A percentile compares a stretch with the other conserved stretches of the same genome.
phyloP scores from a whole-genome alignment of 2,797 vertebrate species.

The Arctocebus calabarensis region DNA sequence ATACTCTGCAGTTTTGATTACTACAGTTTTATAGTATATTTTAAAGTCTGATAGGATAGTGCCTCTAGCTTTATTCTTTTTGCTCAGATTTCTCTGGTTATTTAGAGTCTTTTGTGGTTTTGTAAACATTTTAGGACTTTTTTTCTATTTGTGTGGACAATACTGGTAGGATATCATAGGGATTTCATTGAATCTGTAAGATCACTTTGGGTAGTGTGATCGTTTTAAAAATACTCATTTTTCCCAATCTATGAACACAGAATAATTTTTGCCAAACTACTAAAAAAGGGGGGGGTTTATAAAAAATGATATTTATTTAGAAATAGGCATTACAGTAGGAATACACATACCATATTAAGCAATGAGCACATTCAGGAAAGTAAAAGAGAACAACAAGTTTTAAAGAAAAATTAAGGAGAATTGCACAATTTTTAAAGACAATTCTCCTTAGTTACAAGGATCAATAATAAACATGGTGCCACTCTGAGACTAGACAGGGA shows the following conservation, averaged over 20 bases:
- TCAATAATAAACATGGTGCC: neutral
- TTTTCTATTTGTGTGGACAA: neutral
- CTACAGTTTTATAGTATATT: neutral
- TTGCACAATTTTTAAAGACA: neutral
- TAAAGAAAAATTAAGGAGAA: too few relatives aligned
- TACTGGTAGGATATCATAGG: neutral
- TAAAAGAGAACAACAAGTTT: neutral
- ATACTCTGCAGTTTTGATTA: neutral
- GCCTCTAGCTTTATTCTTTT: neutral
- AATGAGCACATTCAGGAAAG: neutral
- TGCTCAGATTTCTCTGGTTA: neutral
- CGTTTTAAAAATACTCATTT: neutral
- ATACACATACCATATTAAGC: neutral
- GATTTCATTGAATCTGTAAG: neutral
- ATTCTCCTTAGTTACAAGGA: neutral
- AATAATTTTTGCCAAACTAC: neutral
- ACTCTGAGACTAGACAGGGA: neutral
- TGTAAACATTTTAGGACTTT: neutral
- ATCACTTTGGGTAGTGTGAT: neutral
- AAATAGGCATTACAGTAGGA: neutral
- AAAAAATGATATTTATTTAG: neutral
- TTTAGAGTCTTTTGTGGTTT: neutral
- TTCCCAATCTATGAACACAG: neutral
- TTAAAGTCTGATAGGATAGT: neutral
- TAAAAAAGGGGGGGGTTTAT: too few relatives aligned